These are phyloP conservation scores for Ardeotis arabs DNA, from an alignment of 2,113 vertebrate genomes.

Conservation along the genomic window DNA sequence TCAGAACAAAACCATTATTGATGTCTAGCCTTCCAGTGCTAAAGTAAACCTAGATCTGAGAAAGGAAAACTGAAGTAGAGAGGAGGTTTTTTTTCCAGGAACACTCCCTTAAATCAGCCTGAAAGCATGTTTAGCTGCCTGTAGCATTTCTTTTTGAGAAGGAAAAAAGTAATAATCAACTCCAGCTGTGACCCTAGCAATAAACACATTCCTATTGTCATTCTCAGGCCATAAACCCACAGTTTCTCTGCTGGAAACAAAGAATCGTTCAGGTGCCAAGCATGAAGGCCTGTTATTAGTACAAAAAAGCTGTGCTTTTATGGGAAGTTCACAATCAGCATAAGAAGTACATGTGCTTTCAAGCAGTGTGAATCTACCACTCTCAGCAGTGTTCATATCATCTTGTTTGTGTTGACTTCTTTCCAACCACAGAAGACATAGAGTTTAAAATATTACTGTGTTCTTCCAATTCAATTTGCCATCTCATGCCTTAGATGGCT, in stretches of 20 bases:
- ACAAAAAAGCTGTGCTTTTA: neutral
- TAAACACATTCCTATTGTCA: slow-evolving; percentile 52
- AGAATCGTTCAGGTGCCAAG: slow-evolving; percentile 19
- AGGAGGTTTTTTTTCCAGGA: neutral
- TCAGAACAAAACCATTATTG: neutral
- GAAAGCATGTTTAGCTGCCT: neutral
- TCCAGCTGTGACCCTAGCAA: slow-evolving; percentile 53
- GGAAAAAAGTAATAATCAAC: slow-evolving; percentile 46
- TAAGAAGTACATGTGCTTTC: neutral
- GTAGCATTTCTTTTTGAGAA: slow-evolving; percentile 32
- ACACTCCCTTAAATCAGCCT: neutral
- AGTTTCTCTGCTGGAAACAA: slow-evolving; percentile 43
- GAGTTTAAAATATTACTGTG: neutral
- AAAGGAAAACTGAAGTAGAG: neutral
- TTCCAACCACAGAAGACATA: neutral
- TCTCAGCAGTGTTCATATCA: neutral
- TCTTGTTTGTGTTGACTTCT: neutral
- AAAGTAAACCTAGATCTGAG: neutral
- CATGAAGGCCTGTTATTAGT: slow-evolving; percentile 9
- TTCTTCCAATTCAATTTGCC: neutral
- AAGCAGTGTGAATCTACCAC: neutral
- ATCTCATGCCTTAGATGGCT: neutral
- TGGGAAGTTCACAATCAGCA: neutral
- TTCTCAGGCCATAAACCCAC: slow-evolving; percentile 35
- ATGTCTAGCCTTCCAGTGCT: neutral